phyloP scores from a whole-genome alignment of 2,888 invertebrate species.

The Lithophane ornitopus region DNA sequence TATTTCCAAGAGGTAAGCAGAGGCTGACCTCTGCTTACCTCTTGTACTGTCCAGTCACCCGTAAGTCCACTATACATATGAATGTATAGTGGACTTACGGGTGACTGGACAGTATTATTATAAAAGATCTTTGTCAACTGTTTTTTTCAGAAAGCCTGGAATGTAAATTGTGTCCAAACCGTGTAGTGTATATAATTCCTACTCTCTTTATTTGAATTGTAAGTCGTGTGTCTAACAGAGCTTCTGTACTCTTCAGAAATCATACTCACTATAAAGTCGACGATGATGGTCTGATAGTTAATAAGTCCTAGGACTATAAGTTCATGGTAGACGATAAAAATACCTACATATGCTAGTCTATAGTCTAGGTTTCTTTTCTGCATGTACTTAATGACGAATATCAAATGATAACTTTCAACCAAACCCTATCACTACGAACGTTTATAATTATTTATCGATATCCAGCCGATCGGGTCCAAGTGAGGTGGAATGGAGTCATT shows the following conservation, averaged over 20 bases:
- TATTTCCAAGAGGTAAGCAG: background rate
- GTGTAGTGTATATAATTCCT: too few relatives aligned
- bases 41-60: too few relatives aligned
- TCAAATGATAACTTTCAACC: slow-evolving; percentile 32
- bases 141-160: background rate
- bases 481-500: slow-evolving; percentile 64
- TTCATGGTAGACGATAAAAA: background rate
- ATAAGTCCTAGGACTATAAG: background rate
- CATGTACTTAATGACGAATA: background rate
- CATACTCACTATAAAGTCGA: background rate
- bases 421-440: slow-evolving; percentile 25
- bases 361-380: background rate
- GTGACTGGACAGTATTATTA: too few relatives aligned
- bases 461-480: slow-evolving; percentile 39
- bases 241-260: background rate
- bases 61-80: too few relatives aligned
- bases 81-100: background rate
- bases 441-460: slow-evolving; percentile 62
- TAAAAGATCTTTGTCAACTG: background rate
- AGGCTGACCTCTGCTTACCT: too few relatives aligned
- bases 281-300: too few relatives aligned
- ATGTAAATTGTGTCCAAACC: background rate
- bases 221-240: rapidly evolving
- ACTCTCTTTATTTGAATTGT: background rate
- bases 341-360: background rate